Conservation (phyloP, 2,888 invertebrate genomes). For the Acleris cristana region DNA sequence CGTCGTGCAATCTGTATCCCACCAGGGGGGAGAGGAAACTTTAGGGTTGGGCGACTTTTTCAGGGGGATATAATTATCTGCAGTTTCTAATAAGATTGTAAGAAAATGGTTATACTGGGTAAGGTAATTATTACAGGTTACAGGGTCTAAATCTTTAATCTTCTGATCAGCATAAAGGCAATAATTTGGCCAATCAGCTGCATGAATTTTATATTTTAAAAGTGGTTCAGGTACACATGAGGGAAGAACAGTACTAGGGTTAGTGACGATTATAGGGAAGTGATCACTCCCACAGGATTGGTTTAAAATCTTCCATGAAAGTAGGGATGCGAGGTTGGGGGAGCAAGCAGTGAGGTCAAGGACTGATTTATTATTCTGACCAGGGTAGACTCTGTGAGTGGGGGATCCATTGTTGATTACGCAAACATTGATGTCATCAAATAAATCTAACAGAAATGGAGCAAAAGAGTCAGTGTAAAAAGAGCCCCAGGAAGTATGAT, state of each 20-base stretch:
- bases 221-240: not conserved
- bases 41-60: not conserved
- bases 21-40: too few relatives aligned
- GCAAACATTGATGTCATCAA: not conserved
- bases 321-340: not conserved
- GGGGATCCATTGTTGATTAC: not conserved
- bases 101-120: not conserved
- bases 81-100: not conserved
- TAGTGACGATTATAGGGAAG: not conserved
- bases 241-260: not conserved
- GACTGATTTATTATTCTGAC: not conserved
- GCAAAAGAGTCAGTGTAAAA: not conserved
- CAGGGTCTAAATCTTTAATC: not conserved
- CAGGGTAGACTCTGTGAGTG: too few relatives aligned
- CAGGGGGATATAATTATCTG: not conserved
- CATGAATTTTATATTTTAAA: not conserved
- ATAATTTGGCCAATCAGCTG: not conserved
- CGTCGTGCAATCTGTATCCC: not conserved
- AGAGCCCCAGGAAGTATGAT: constrained; percentile 2
- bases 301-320: not conserved
- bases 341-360: not conserved
- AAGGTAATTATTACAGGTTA: not conserved
- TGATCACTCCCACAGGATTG: not conserved
- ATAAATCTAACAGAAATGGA: not conserved
- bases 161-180: not conserved